phyloP scores from a whole-genome alignment of 2,113 vertebrate genomes.

The Alces alces region DNA sequence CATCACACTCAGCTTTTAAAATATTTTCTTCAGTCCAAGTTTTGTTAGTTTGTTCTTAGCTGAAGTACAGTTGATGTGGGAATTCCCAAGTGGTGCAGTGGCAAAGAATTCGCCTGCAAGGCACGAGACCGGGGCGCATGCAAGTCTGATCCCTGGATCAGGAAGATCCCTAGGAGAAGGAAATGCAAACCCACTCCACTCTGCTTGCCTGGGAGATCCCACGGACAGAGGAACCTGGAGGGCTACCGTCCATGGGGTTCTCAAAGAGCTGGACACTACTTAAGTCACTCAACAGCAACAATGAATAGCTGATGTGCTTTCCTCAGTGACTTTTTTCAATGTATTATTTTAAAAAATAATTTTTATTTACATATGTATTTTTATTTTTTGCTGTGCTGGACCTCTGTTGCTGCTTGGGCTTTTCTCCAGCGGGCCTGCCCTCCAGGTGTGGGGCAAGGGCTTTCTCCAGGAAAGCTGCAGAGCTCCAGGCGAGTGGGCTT shows the following conservation, averaged over 20 bases:
- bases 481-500: neutral
- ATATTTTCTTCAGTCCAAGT: neutral
- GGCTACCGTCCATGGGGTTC: neutral
- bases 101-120: neutral
- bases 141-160: neutral
- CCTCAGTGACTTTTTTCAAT: neutral
- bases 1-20: neutral
- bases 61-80: neutral
- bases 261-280: neutral
- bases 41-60: neutral
- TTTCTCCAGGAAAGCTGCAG: neutral
- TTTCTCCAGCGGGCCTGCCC: neutral
- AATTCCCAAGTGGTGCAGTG: neutral
- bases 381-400: neutral
- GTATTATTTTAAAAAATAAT: neutral
- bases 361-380: neutral
- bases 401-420: fast-evolving
- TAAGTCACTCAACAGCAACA: neutral
- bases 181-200: neutral
- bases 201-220: neutral
- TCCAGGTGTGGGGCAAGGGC: no score
- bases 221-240: neutral
- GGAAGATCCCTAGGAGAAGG: neutral
- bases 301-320: neutral
- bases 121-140: neutral